phyloP scores from a whole-genome alignment of 1,140 invertebrate species.

The Ephestia elutella region DNA sequence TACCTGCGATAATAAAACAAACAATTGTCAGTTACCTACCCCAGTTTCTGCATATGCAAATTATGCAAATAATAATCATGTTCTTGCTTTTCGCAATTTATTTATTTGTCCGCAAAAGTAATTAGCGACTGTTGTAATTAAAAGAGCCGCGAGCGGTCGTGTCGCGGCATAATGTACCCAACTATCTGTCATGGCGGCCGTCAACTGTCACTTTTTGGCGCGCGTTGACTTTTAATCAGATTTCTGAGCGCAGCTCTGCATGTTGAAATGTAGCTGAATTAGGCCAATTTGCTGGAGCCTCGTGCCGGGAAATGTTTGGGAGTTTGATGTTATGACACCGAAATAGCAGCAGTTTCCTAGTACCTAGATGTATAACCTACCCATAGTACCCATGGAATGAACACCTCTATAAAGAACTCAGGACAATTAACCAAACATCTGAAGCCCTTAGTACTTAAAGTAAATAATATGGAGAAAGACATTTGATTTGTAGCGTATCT shows the following conservation, averaged over 20 bases:
- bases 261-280: conserved; percentile 20
- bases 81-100: not conserved
- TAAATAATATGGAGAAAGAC: no score
- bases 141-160: conserved; percentile 39
- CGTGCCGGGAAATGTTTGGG: not conserved
- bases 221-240: conserved; percentile 40
- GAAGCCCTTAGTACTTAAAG: no score
- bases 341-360: not conserved
- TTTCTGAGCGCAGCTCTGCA: conserved; percentile 26
- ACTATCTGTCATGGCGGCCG: conserved; percentile 37
- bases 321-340: not conserved
- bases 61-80: no score
- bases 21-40: no score
- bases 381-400: no score
- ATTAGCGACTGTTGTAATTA: conserved; percentile 49
- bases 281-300: conserved; percentile 1
- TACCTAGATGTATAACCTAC: no score
- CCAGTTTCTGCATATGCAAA: no score
- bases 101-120: conserved; percentile 44
- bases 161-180: conserved; percentile 44
- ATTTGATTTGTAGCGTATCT: no score
- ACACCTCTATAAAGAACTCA: no score
- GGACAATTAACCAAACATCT: no score
- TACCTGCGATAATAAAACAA: no score
- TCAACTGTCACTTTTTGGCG: conserved; percentile 49